phyloP scores from a whole-genome alignment of 2,797 vertebrate genomes.

The Premnoplex brunnescens region DNA sequence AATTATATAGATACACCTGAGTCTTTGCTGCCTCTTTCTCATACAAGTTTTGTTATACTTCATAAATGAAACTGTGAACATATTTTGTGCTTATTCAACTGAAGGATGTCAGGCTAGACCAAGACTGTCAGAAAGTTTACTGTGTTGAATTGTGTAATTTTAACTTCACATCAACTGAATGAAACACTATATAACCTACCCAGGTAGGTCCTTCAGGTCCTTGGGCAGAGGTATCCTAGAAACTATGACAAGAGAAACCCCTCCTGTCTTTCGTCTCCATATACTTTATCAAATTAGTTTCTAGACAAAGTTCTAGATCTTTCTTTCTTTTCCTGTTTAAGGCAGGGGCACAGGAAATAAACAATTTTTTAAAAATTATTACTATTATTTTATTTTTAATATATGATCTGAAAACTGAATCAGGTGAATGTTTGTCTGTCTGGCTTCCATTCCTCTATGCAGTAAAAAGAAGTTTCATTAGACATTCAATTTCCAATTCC shows the following conservation, averaged over 20 bases:
- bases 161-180: background rate
- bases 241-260: accelerated
- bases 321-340: background rate
- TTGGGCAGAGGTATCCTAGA: background rate
- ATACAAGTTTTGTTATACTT: background rate
- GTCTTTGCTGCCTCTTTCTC: background rate
- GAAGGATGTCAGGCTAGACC: background rate
- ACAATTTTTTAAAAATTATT: background rate
- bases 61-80: background rate
- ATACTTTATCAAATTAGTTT: background rate
- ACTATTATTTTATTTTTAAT: background rate
- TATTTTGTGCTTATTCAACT: background rate
- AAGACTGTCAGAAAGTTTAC: background rate
- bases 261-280: background rate
- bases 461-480: background rate
- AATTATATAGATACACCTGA: background rate
- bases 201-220: background rate
- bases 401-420: background rate
- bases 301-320: background rate
- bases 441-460: background rate
- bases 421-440: background rate
- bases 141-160: background rate
- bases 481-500: background rate
- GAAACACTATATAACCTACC: background rate
- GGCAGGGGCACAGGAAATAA: accelerated